phyloP scores from a whole-genome alignment of 2,797 vertebrate species.

The Rousettus madagascariensis region DNA sequence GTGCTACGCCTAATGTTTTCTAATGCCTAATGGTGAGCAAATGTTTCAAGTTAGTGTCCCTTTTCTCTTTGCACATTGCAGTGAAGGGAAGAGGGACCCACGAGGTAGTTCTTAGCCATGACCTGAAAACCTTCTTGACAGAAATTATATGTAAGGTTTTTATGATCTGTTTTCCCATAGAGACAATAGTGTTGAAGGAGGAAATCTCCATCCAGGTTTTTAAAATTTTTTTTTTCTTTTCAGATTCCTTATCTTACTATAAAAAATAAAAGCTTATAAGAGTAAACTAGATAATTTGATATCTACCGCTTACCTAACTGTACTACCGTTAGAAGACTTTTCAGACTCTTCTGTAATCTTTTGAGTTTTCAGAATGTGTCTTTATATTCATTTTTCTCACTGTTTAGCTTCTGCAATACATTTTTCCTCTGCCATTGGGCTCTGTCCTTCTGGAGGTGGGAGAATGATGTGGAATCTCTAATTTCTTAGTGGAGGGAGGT shows the following conservation, averaged over 20 bases:
- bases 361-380: not conserved
- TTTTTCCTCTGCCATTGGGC: not conserved
- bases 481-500: not conserved
- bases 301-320: not conserved
- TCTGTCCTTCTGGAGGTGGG: not conserved
- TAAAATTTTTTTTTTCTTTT: not conserved
- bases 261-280: not conserved
- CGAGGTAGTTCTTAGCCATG: not conserved
- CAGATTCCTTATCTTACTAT: not conserved
- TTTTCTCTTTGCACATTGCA: not conserved
- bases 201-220: not conserved
- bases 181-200: not conserved
- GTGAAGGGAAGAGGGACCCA: not conserved
- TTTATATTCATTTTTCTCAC: not conserved
- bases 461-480: not conserved
- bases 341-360: not conserved
- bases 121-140: not conserved
- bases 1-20: not conserved
- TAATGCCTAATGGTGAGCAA: not conserved
- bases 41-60: not conserved
- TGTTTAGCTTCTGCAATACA: not conserved
- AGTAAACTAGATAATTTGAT: not conserved
- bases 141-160: not conserved
- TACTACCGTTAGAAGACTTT: not conserved
- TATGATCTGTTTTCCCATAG: not conserved